These are phyloP conservation scores for Chondrosia reniformis DNA, from an alignment of 37 sponge, comb jelly and placozoan genomes.

Conservation along the genomic window DNA sequence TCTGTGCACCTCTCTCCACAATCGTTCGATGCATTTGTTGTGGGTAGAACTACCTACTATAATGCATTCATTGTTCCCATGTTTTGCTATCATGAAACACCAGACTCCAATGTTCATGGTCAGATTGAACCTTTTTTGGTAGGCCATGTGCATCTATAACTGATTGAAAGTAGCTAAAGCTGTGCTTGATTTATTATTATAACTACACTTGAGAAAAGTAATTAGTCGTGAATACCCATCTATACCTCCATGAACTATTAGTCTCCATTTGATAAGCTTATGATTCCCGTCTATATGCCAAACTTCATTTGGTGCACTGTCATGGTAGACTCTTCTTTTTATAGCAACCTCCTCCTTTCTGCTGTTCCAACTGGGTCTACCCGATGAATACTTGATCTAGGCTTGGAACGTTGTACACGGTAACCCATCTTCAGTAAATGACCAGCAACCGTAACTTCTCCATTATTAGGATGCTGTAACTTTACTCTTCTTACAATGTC, in stretches of 20 bases:
- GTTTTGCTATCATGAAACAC: background rate
- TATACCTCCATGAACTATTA: background rate
- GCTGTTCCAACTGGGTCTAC: conserved; percentile 37
- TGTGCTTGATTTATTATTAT: background rate
- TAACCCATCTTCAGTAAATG: background rate
- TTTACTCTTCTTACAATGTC: background rate
- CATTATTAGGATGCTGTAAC: conserved; percentile 16
- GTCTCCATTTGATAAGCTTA: background rate
- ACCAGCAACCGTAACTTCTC: conserved; percentile 5
- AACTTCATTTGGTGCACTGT: background rate
- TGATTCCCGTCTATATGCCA: background rate
- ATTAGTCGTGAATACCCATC: background rate
- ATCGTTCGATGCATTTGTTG: background rate
- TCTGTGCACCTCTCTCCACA: background rate
- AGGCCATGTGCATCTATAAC: too few species aligned
- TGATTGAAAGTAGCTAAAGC: background rate
- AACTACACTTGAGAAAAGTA: background rate
- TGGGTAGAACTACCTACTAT: background rate
- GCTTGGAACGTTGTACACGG: conserved; percentile 19
- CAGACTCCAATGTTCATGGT: background rate
- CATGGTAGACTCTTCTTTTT: background rate
- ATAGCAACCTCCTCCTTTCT: background rate
- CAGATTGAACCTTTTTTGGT: too few species aligned
- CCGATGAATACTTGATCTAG: conserved; percentile 29
- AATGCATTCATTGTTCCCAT: background rate